phyloP scores from a whole-genome alignment of 2,113 vertebrate genomes.

The Brachirus orientalis region DNA sequence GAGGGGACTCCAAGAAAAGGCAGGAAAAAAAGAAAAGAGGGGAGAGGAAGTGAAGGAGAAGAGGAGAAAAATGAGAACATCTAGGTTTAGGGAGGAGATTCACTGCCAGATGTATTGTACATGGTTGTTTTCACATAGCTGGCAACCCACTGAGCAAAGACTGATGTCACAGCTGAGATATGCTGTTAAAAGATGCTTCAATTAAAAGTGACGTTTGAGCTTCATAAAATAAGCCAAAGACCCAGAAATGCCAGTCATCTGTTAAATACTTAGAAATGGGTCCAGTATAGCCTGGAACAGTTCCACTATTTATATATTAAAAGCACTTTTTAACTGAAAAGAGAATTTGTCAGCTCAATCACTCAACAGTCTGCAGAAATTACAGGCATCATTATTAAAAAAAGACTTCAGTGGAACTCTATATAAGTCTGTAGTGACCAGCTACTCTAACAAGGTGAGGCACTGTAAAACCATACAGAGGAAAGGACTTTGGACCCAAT shows the following conservation, averaged over 20 bases:
- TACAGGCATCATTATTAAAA: background rate
- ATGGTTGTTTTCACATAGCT: slow-evolving; percentile 32
- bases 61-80: slow-evolving; percentile 42
- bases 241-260: slow-evolving; percentile 21
- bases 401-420: slow-evolving; percentile 1
- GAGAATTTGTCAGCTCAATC: slow-evolving; percentile 13
- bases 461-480: slow-evolving; percentile 17
- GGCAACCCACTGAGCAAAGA: slow-evolving; percentile 16
- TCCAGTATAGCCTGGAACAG: background rate
- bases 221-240: slow-evolving; percentile 1
- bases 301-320: slow-evolving; percentile 12
- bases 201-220: slow-evolving; percentile 8
- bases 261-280: slow-evolving; percentile 29
- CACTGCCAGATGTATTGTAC: slow-evolving; percentile 55
- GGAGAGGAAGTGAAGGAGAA: background rate
- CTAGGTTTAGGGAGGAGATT: slow-evolving; percentile 37
- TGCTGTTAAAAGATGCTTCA: slow-evolving; percentile 31
- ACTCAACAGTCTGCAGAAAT: slow-evolving; percentile 6
- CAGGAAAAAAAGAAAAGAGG: slow-evolving; percentile 1
- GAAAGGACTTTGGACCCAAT: slow-evolving; percentile 17
- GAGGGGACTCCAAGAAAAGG: slow-evolving; percentile 42
- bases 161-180: slow-evolving; percentile 47
- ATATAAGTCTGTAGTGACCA: background rate
- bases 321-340: background rate
- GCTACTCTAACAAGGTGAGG: slow-evolving; percentile 28